Evolutionary conservation across 2,113 vertebrate species (phyloP), one percentile per base, ranked within the genome.

Genomic region (Talpa occidentalis): DNA sequence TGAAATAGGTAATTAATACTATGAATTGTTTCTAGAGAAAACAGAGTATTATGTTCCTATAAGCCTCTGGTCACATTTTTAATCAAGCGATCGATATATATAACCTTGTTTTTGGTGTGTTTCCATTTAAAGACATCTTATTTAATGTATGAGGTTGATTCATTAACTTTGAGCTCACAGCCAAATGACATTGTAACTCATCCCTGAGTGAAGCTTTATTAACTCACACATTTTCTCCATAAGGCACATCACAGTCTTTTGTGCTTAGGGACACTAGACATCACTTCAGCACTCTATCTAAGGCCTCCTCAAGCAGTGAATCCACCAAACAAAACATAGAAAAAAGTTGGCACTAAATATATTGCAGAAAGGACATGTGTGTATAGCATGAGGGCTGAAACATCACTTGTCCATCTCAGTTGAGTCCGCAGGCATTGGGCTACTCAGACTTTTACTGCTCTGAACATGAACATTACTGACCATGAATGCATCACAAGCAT

Each of bases 91-190:
- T 42, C 35, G 74, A 76, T 56, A 26, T 28, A 56, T 70, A 70
- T 69, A 85, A 30, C 54, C 3, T 67, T 88, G 30, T 52, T 82
- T 87, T 40, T 62, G 60, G 15, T n/a, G 21, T 77, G n/a, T 73
- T 89, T 94, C 49, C 77, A 49, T 40, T 95, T 90, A 95, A 79
- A 87, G 40, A 56, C 3, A 26, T 2, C 21, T 84, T 70, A 64
- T 60, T 95, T 69, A 69, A 78, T 28, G 77, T 40, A 56, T 42
- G 44, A 73, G 37, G 19, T 16, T 52, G 47, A 74, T 67, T 90
- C 30, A 56, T 82, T 90, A 78, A 6, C 28, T 40, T 32, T 69
- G 40, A 87, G 73, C 74, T 74, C 32, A 67, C 6, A 87, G 70
- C n/a, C 30, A 73, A 52, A 52, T 52, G 49, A 40, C 3, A 54